Evolutionary conservation across 2,888 invertebrate species (phyloP).

Genomic region (Drosophila hamatofila): DNA sequence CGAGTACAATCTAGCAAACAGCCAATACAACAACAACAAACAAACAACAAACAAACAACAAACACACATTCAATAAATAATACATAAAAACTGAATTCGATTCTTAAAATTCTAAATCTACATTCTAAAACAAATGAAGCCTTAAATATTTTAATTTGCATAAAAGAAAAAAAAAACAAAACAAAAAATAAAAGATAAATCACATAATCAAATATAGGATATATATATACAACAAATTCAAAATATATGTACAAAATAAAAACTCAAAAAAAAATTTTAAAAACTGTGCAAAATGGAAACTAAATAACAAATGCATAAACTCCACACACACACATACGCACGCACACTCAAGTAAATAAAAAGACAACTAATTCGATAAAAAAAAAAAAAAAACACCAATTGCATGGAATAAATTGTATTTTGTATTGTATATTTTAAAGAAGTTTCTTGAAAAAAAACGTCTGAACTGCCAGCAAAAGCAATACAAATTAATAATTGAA

Average conservation of each 20-base stretch:
- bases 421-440: constrained; percentile 50
- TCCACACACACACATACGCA: background rate
- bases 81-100: constrained; percentile 7
- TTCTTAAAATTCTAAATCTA: constrained; percentile 8
- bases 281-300: background rate
- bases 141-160: constrained; percentile 16
- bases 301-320: constrained; percentile 4
- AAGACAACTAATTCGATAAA: constrained; percentile 12
- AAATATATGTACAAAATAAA: background rate
- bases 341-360: background rate
- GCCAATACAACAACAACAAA: constrained; percentile 25
- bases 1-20: constrained; percentile 39
- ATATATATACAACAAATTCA: constrained; percentile 2
- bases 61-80: background rate
- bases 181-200: background rate
- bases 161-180: background rate
- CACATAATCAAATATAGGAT: constrained; percentile 6
- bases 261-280: background rate
- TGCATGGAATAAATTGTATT: constrained; percentile 39
- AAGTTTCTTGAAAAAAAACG: constrained; percentile 50
- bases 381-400: constrained; percentile 31
- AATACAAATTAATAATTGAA: constrained; percentile 56
- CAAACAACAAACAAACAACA: background rate
- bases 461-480: constrained; percentile 77
- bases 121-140: constrained; percentile 11